phyloP scores from a whole-genome alignment of 2,797 vertebrate species.

The Meriones psammophilus region DNA sequence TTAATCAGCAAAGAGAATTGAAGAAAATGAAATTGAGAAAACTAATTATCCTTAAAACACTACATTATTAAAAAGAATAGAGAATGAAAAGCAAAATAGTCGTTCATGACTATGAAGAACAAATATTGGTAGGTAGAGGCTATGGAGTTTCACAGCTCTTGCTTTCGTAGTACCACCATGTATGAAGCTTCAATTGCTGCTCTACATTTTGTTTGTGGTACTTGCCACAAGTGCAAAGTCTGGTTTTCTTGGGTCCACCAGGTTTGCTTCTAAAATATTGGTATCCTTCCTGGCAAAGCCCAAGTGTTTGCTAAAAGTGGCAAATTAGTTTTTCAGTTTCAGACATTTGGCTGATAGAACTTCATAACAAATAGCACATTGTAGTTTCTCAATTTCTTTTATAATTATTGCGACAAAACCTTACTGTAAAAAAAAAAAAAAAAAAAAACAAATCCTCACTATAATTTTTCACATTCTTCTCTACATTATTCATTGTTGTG shows the following conservation, averaged over 20 bases:
- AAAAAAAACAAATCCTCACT: neutral
- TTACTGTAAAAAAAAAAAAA: neutral
- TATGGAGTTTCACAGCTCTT: neutral
- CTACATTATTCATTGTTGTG: neutral
- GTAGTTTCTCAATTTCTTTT: neutral
- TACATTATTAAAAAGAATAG: no score
- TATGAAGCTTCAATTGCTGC: neutral
- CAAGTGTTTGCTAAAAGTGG: neutral
- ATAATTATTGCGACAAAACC: neutral
- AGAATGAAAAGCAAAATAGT: neutral
- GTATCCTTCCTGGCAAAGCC: neutral
- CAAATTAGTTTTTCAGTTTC: neutral
- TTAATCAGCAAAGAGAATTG: neutral
- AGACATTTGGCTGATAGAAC: neutral
- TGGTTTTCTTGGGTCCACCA: neutral
- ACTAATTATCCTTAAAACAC: neutral
- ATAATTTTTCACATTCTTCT: neutral
- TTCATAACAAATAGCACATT: neutral
- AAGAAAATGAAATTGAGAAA: neutral
- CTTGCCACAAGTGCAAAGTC: neutral
- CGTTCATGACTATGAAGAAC: neutral
- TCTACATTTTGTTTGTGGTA: neutral
- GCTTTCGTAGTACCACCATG: neutral
- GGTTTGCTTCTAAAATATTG: neutral
- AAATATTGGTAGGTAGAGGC: no score